Evolutionary conservation across 64 coral and sea anemone species (phyloP).

Genomic region (Catalaphyllia jardinei): DNA sequence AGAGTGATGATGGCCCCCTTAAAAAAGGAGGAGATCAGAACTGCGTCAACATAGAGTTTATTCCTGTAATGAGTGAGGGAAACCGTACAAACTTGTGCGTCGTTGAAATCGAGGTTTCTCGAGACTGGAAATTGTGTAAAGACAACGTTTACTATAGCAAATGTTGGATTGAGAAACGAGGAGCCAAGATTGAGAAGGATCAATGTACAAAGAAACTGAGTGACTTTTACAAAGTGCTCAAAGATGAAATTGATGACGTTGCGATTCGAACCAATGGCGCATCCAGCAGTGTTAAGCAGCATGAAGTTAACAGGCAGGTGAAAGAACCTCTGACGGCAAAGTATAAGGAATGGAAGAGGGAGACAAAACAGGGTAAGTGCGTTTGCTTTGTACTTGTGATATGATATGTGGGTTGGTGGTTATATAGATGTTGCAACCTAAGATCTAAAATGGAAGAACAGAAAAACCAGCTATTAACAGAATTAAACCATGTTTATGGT

Average conservation of each 20-base stretch:
- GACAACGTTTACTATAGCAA: constrained; percentile 45
- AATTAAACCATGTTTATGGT: no score
- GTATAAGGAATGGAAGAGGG: constrained; percentile 56
- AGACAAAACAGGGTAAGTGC: constrained; percentile 26
- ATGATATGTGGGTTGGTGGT: no score
- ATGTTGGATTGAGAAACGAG: constrained; percentile 42
- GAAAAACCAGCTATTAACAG: no score
- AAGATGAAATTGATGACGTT: constrained; percentile 43
- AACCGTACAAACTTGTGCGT: constrained; percentile 15
- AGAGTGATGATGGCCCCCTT: constrained; percentile 37
- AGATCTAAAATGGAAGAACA: no score
- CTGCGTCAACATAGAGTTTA: constrained; percentile 43
- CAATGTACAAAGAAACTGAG: constrained; percentile 12
- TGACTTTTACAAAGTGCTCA: constrained; percentile 50
- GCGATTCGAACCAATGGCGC: constrained; percentile 52
- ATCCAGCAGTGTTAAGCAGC: constrained; percentile 21
- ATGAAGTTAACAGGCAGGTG: constrained; percentile 53
- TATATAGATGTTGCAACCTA: no score
- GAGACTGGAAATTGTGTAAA: constrained; percentile 61
- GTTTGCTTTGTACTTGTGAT: neutral
- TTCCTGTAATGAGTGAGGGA: constrained; percentile 21
- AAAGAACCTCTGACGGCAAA: constrained; percentile 43
- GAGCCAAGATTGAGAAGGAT: constrained; percentile 15
- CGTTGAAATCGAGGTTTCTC: constrained; percentile 27
- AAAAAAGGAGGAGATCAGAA: constrained; percentile 40